Conservation (phyloP, 2,888 invertebrate species). For the Teleogryllus oceanicus region DNA sequence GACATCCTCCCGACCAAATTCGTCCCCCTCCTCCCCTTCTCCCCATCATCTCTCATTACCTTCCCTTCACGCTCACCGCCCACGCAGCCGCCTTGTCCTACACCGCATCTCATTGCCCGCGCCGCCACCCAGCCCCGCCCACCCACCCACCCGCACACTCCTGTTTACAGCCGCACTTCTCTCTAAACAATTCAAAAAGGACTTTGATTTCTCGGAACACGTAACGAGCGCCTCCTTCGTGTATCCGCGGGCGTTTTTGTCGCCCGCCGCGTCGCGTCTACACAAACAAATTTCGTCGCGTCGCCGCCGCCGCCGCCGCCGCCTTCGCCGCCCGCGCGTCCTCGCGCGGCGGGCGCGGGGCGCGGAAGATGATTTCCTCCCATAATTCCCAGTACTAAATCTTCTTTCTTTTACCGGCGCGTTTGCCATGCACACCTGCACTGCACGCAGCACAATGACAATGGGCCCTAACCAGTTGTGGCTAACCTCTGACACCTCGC, state of each 20-base stretch:
- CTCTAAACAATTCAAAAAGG: no score
- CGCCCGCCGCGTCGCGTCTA: not conserved
- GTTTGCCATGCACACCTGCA: constrained; percentile 18
- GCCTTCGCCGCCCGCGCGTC: not conserved
- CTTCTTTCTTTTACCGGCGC: constrained; percentile 8
- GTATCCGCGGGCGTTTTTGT: no score
- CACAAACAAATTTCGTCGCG: constrained; percentile 1
- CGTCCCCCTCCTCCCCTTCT: not conserved
- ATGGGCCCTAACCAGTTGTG: constrained; percentile 18
- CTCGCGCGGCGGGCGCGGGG: no score
- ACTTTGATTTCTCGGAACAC: no score
- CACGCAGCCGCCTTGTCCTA: no score
- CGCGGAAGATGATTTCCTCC: not conserved
- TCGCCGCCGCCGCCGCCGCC: not conserved
- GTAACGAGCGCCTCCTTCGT: no score
- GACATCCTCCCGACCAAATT: not conserved
- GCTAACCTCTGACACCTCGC: constrained; percentile 18
- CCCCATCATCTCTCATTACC: no score
- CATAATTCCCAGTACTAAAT: constrained; percentile 18
- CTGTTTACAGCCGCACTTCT: no score
- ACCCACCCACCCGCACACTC: no score
- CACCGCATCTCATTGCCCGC: no score
- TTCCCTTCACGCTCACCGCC: no score
- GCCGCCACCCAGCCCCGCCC: no score
- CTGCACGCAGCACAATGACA: constrained; percentile 18